These are phyloP conservation scores for Andrena trimmerana DNA, from an alignment of 2,888 invertebrate genomes.

Conservation along the genomic window DNA sequence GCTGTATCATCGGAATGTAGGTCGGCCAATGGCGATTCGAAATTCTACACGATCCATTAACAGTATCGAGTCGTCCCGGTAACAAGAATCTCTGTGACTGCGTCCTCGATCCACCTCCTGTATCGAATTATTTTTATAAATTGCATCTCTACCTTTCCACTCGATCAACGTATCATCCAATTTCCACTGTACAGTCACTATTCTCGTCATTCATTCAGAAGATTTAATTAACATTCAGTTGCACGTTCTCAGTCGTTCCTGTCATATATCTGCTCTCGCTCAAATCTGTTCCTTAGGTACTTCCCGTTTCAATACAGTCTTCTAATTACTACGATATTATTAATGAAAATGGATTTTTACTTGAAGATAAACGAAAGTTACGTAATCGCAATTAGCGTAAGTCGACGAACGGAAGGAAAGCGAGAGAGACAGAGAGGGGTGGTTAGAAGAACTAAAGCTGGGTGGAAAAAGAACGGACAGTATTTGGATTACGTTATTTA, in stretches of 20 bases:
- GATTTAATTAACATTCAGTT: too few species aligned
- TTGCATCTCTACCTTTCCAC: not conserved
- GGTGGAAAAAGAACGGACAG: not conserved
- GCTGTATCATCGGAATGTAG: slow-evolving; percentile 37
- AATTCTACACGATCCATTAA: slow-evolving; percentile 63
- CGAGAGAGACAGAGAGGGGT: not conserved
- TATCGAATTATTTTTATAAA: not conserved
- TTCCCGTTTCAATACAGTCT: too few species aligned
- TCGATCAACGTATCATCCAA: not conserved
- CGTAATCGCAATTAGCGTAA: too few species aligned
- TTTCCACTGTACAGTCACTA: not conserved
- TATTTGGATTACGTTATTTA: not conserved
- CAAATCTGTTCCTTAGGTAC: too few species aligned
- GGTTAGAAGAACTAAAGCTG: not conserved
- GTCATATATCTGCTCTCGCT: too few species aligned
- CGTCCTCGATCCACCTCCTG: not conserved
- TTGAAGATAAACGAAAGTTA: too few species aligned
- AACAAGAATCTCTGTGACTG: slow-evolving; percentile 34
- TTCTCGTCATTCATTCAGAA: not conserved
- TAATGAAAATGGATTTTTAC: too few species aligned
- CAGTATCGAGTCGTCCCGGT: slow-evolving; percentile 48
- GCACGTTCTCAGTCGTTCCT: too few species aligned
- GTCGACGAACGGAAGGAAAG: too few species aligned
- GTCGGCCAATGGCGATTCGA: slow-evolving; percentile 49
- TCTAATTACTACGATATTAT: too few species aligned